phyloP scores from a whole-genome alignment of 2,113 vertebrate species.

The Collichthys lucidus region DNA sequence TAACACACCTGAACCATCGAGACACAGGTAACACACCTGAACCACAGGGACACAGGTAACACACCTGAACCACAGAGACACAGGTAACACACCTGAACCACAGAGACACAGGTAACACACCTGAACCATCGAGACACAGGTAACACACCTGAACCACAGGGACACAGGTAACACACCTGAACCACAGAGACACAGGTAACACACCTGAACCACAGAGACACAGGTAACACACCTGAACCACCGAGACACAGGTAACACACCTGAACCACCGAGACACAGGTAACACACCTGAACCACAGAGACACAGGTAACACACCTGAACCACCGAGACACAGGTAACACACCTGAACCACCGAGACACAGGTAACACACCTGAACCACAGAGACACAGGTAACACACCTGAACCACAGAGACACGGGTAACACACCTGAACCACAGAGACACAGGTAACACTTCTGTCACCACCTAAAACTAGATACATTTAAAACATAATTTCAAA shows the following conservation, averaged over 20 bases:
- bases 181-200: not conserved
- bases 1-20: slow-evolving; percentile 93
- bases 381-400: not conserved
- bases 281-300: not conserved
- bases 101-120: too few species aligned
- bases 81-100: not conserved
- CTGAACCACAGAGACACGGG: not conserved
- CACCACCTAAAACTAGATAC: too few species aligned
- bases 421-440: not conserved
- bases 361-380: slow-evolving; percentile 47
- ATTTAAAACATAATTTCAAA: too few species aligned
- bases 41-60: not conserved
- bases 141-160: slow-evolving; percentile 12
- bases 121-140: slow-evolving; percentile 89
- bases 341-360: slow-evolving; percentile 92
- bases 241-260: slow-evolving; percentile 78
- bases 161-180: not conserved
- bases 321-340: too few species aligned
- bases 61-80: not conserved
- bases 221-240: slow-evolving; percentile 95
- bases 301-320: not conserved
- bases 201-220: not conserved
- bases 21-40: slow-evolving; percentile 68
- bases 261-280: not conserved
- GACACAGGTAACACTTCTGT: not conserved